These are phyloP conservation scores for Pygmarrhopalites habei DNA, from an alignment of 1,140 invertebrate species.

Conservation along the genomic window DNA sequence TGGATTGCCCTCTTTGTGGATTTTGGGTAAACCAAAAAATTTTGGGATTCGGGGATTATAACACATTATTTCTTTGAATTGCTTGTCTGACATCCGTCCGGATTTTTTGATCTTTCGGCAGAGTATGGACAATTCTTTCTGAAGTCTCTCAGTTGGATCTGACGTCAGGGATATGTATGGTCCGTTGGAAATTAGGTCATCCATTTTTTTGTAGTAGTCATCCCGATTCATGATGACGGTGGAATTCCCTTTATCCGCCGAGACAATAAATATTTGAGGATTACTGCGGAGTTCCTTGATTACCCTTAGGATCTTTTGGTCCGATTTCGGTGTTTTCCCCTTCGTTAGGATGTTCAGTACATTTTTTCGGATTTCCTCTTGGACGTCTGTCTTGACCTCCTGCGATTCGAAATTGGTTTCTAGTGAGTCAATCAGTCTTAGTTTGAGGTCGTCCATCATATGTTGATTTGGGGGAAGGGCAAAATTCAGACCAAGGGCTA, in stretches of 20 bases:
- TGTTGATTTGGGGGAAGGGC: too few relatives aligned
- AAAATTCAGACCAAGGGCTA: too few relatives aligned
- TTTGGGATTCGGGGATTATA: too few relatives aligned
- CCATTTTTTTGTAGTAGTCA: conserved; percentile 35
- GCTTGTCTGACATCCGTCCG: too few relatives aligned
- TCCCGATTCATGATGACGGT: conserved; percentile 36
- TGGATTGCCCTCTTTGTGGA: too few relatives aligned
- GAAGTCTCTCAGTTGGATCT: conserved; percentile 1
- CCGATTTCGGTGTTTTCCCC: neutral
- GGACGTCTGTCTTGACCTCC: neutral
- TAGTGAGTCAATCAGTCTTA: too few relatives aligned
- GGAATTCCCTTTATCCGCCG: conserved; percentile 40
- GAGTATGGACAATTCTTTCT: neutral
- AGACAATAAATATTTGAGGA: conserved; percentile 2
- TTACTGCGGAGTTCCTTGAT: neutral
- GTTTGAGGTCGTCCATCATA: too few relatives aligned
- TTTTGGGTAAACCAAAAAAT: too few relatives aligned
- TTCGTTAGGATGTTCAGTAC: neutral
- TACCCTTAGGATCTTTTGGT: neutral
- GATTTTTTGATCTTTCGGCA: conserved; percentile 4
- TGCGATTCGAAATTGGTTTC: too few relatives aligned
- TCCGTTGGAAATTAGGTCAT: conserved; percentile 18
- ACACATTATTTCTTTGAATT: too few relatives aligned
- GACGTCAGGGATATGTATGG: conserved; percentile 20
- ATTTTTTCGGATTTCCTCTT: neutral